Conservation (phyloP, 2,113 vertebrate genomes). For the Otis tarda region DNA sequence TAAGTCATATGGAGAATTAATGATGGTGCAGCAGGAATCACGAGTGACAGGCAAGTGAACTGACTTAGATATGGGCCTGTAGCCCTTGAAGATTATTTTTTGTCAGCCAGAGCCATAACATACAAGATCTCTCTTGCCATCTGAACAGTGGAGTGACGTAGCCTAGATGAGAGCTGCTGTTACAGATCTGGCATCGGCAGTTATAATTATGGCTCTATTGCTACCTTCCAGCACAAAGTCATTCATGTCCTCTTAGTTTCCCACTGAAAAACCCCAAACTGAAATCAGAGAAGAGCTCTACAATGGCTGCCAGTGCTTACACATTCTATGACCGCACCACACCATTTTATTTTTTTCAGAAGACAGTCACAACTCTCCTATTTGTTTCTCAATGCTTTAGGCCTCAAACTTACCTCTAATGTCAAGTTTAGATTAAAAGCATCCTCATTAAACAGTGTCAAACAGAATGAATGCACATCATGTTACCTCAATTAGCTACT, state of each 20-base stretch:
- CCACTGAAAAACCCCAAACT: not conserved
- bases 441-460: not conserved
- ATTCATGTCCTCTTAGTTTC: not conserved
- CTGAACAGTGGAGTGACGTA: not conserved
- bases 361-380: not conserved
- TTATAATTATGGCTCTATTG: not conserved
- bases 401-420: not conserved
- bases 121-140: not conserved
- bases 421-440: not conserved
- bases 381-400: not conserved
- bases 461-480: not conserved
- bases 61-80: accelerated
- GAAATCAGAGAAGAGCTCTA: not conserved
- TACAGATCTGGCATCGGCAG: not conserved
- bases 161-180: not conserved
- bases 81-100: not conserved
- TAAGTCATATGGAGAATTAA: not conserved
- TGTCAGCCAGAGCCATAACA: not conserved
- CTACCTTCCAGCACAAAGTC: not conserved
- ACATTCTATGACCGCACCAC: not conserved
- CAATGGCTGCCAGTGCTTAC: not conserved
- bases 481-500: not conserved
- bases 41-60: not conserved
- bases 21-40: not conserved
- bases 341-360: not conserved